Conservation (phyloP, 92 coral and sea anemone species). For the Phymanthus crucifer region DNA sequence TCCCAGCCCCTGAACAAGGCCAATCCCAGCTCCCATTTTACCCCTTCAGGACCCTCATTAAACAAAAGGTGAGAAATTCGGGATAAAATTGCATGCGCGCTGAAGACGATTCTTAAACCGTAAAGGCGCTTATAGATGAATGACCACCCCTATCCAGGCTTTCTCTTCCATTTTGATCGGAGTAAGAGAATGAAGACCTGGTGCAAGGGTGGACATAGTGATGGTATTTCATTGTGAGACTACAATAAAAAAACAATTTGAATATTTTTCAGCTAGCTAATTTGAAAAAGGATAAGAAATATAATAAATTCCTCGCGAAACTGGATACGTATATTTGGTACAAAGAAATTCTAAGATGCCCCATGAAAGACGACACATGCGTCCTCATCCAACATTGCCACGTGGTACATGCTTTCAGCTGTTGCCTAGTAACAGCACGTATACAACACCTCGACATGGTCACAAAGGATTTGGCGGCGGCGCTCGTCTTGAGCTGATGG, state of each 20-base stretch:
- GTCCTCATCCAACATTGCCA: conserved; percentile 83
- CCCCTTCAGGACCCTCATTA: too few relatives aligned
- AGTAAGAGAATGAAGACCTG: not conserved
- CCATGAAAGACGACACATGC: conserved; percentile 57
- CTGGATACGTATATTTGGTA: conserved; percentile 71
- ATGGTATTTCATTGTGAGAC: not conserved
- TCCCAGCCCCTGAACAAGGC: too few relatives aligned
- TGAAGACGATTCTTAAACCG: too few relatives aligned
- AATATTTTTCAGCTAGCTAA: not conserved
- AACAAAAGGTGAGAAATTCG: too few relatives aligned
- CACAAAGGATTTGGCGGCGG: conserved; percentile 84
- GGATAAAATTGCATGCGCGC: too few relatives aligned
- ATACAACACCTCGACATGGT: conserved; percentile 98
- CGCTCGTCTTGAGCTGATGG: conserved; percentile 82
- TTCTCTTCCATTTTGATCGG: not conserved
- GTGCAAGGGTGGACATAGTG: not conserved
- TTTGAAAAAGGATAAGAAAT: conserved; percentile 17
- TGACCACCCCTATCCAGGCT: not conserved
- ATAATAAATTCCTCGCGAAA: conserved; percentile 38
- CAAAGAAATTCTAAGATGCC: conserved; percentile 61
- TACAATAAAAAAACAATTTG: not conserved
- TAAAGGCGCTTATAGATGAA: too few relatives aligned
- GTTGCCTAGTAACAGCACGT: conserved; percentile 84
- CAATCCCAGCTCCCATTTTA: too few relatives aligned
- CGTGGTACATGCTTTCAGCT: conserved; percentile 54